Evolutionary conservation across 2,888 invertebrate genomes (phyloP).

Genomic region (Megastigmus dorsalis): DNA sequence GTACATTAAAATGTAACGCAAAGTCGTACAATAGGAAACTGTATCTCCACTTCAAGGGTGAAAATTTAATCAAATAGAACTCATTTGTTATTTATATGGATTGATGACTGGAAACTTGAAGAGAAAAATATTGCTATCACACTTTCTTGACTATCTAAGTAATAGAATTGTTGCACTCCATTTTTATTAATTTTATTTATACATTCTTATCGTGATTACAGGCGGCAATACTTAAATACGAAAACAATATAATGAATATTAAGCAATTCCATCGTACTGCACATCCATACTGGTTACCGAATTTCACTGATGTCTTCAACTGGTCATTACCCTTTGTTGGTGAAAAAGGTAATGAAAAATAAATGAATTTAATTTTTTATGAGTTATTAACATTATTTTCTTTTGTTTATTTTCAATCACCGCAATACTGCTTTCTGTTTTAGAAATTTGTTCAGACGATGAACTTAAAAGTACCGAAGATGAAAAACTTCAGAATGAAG

Average conservation of each 20-base stretch:
- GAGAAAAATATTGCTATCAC: neutral
- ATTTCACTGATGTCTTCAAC: slow-evolving; percentile 33
- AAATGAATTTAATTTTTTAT: neutral
- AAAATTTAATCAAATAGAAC: too few species aligned
- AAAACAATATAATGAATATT: slow-evolving; percentile 30
- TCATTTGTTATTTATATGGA: neutral
- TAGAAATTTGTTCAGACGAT: slow-evolving; percentile 45
- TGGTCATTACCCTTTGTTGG: slow-evolving; percentile 51
- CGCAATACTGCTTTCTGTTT: slow-evolving; percentile 13
- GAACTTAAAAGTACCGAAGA: slow-evolving; percentile 19
- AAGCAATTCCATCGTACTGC: slow-evolving; percentile 29
- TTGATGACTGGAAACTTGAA: neutral
- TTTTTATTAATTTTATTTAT: slow-evolving; percentile 7
- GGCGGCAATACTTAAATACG: slow-evolving; percentile 43
- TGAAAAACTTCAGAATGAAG: neutral
- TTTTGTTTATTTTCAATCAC: slow-evolving; percentile 35
- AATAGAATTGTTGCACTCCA: neutral
- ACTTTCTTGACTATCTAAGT: neutral
- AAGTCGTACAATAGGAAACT: neutral
- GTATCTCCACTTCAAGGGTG: neutral
- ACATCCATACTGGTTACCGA: slow-evolving; percentile 53
- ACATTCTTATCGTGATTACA: too few species aligned
- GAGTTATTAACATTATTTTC: neutral
- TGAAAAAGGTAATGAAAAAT: slow-evolving; percentile 34
- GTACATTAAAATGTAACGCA: neutral